Base-by-base conservation (phyloP, 2,888 invertebrate genomes). In the Drosophila incognita region DNA sequence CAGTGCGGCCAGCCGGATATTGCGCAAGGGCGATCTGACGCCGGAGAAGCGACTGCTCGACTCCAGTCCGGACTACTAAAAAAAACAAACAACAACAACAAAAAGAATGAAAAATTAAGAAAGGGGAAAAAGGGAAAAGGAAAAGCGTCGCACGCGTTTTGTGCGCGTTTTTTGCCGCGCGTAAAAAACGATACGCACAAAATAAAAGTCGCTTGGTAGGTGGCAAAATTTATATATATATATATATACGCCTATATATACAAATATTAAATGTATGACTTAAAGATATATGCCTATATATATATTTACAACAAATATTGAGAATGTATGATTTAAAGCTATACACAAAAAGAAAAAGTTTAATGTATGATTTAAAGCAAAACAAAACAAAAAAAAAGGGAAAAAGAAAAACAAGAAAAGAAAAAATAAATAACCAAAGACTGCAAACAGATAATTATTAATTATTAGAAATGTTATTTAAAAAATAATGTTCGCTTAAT, bases 381-480 rank as follows among this genome's bases (percentile, higher is more conserved):
- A 57, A 57, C 21, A 29, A 29, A 29, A 29, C 21, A 60, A 61
- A 64, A 61, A 61, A 59, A 73, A 76, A 66, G 62, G 62, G 58
- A 69, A 62, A 78, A 81, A 48, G 58, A 74, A 67, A 76, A 74
- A 81, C 56, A 69, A 73, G 71, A 82, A 83, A 87, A 80, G 76
- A 82, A 91, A 91, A 91, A 84, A 89, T 92, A 91, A 93, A 92
- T 93, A 93, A 93, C 93, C 93, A 93, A 93, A 93, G 93, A 93
- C 93, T 93, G 93, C 93, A 93, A 92, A 93, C 93, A 93, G 92
- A 93, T 93, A 93, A 93, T 93, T 93, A 93, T 93, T 93, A 93
- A 92, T 92, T 92, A 91, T 92, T 93, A 93, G 92, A 92, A 91
- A 92, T 92, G 91, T 93, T 92, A 92, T 91, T 87, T 89, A 90